A percentile compares a stretch with the other conserved stretches of the same genome.
phyloP scores from a whole-genome alignment of 2,113 vertebrate genomes.

The Pteronura brasiliensis region DNA sequence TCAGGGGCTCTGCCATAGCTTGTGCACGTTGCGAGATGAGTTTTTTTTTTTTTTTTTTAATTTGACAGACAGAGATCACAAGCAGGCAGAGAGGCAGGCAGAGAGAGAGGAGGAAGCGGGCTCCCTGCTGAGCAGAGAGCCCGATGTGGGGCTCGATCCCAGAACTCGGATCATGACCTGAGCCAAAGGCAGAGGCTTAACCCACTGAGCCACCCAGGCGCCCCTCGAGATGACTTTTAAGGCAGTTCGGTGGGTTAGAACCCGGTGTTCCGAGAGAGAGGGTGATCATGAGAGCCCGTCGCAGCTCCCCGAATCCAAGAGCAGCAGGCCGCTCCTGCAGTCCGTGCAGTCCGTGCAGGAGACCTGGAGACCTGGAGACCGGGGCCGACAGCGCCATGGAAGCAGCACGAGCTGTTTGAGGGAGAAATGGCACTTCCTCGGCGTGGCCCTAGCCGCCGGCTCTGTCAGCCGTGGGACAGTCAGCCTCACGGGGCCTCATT shows the following conservation, averaged over 20 bases:
- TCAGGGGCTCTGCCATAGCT: background rate
- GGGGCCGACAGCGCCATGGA: background rate
- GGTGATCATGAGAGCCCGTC: background rate
- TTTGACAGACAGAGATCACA: too few relatives aligned
- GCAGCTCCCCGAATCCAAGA: background rate
- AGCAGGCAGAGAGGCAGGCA: too few relatives aligned
- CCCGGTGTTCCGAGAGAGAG: background rate
- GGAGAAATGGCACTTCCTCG: background rate
- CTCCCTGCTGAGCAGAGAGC: too few relatives aligned
- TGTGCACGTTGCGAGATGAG: background rate
- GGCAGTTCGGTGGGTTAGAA: background rate
- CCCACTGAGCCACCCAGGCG: too few relatives aligned
- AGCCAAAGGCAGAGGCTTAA: too few relatives aligned
- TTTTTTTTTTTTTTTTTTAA: too few relatives aligned
- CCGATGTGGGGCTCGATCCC: fast-evolving
- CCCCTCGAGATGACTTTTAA: background rate
- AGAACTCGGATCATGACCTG: too few relatives aligned
- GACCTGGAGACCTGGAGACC: background rate
- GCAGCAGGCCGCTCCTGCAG: background rate
- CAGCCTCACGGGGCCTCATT: background rate
- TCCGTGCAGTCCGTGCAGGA: background rate
- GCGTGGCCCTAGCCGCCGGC: background rate
- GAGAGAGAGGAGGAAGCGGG: too few relatives aligned
- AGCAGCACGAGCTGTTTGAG: background rate
- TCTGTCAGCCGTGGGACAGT: background rate